phyloP scores from a whole-genome alignment of 2,113 vertebrate genomes.

The Engystomops pustulosus region DNA sequence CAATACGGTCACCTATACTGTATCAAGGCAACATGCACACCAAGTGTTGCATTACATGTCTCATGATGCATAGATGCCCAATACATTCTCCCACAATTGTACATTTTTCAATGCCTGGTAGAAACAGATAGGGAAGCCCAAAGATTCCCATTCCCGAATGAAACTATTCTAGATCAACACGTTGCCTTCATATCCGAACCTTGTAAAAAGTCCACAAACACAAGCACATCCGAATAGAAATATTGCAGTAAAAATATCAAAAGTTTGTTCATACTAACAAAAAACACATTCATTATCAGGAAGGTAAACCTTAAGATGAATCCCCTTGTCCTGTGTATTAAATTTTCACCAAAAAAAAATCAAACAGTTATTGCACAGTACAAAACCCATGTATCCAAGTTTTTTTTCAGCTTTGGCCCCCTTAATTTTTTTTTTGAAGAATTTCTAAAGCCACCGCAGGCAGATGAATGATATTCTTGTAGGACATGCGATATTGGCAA shows the following conservation, averaged over 20 bases:
- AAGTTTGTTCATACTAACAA: constrained; percentile 69
- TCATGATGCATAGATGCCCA: neutral
- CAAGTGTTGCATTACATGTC: neutral
- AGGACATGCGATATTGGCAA: constrained; percentile 42
- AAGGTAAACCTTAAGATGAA: constrained; percentile 65
- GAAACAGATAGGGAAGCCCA: neutral
- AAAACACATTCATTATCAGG: constrained; percentile 70
- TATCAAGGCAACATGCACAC: neutral
- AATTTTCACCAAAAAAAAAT: constrained; percentile 65
- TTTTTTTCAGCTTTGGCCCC: constrained; percentile 73
- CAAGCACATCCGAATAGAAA: constrained; percentile 74
- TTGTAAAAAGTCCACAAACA: constrained; percentile 63
- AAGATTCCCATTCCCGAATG: neutral
- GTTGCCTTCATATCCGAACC: neutral
- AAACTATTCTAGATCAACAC: neutral
- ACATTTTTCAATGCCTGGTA: neutral
- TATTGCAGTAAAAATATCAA: constrained; percentile 74
- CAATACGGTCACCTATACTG: neutral
- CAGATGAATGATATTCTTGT: constrained; percentile 36
- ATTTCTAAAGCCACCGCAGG: neutral
- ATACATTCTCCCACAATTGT: neutral
- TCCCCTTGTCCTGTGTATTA: constrained; percentile 66
- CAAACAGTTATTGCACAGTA: constrained; percentile 74
- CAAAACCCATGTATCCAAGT: constrained; percentile 66
- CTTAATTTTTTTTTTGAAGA: constrained; percentile 60